Evolutionary conservation across 2,888 invertebrate genomes (phyloP).

Genomic region (Caenorhabditis sp.): DNA sequence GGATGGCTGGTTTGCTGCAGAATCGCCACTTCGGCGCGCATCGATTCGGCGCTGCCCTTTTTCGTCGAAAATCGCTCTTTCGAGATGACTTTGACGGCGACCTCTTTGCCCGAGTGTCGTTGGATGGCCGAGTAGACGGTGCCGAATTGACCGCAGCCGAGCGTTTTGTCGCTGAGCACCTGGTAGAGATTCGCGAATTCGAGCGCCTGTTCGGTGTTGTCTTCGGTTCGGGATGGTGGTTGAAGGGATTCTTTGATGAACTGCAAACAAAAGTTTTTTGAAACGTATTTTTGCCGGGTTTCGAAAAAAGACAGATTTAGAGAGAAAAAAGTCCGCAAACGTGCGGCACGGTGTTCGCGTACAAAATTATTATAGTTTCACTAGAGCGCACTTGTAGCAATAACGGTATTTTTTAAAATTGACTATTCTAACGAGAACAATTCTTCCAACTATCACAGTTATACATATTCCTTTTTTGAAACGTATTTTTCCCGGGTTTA

Average conservation of each 20-base stretch:
- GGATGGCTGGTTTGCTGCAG: constrained; percentile 71
- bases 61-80: constrained; percentile 69
- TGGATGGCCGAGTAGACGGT: constrained; percentile 89
- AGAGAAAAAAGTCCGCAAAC: no score
- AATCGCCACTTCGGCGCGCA: constrained; percentile 65
- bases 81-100: constrained; percentile 70
- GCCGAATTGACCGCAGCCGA: constrained; percentile 98
- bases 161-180: constrained; percentile 85
- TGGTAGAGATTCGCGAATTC: constrained; percentile 70
- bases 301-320: no score
- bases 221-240: constrained; percentile 59
- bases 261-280: constrained; percentile 32
- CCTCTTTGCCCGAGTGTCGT: constrained; percentile 64
- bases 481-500: no score
- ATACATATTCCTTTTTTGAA: no score
- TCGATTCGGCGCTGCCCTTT: constrained; percentile 62
- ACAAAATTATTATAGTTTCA: no score
- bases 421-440: no score
- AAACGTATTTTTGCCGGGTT: not conserved
- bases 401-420: no score
- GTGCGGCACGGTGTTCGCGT: no score
- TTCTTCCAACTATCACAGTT: no score
- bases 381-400: no score
- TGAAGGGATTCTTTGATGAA: constrained; percentile 56
- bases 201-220: constrained; percentile 65